Percentiles rank a stretch among this genome's conserved stretches.
These are phyloP conservation scores for Choristoneura rosaceana DNA, from an alignment of 2,888 invertebrate genomes.

Conservation along the genomic window DNA sequence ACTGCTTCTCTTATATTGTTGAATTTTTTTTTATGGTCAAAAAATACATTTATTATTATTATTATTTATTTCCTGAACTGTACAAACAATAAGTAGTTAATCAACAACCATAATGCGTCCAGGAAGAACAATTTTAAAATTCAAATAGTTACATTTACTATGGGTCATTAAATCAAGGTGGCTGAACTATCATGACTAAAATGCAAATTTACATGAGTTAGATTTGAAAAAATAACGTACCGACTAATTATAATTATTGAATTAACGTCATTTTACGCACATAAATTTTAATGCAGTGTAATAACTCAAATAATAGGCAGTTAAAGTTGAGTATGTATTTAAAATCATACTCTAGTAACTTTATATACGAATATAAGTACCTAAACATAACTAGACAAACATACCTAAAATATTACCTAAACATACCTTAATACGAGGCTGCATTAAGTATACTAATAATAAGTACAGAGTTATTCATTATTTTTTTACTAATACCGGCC, in stretches of 20 bases:
- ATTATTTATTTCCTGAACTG: too few species aligned
- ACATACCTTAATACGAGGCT: too few species aligned
- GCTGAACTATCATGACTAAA: slow-evolving; percentile 4
- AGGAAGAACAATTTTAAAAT: slow-evolving; percentile 7
- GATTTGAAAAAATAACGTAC: background rate
- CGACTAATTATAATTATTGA: background rate
- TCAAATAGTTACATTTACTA: slow-evolving; percentile 9
- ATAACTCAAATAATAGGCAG: background rate
- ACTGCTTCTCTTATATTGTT: too few species aligned
- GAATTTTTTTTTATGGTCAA: too few species aligned
- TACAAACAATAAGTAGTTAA: too few species aligned
- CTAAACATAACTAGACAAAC: too few species aligned
- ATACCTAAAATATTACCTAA: too few species aligned
- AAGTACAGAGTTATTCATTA: too few species aligned
- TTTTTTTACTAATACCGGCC: too few species aligned
- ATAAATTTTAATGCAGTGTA: background rate
- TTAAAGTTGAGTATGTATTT: background rate
- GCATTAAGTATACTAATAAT: too few species aligned
- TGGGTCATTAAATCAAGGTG: slow-evolving; percentile 15
- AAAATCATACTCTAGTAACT: background rate
- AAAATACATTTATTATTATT: too few species aligned
- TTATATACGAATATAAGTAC: too few species aligned
- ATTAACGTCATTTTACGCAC: background rate
- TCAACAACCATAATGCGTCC: background rate
- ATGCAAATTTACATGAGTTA: background rate